Percentiles rank a stretch among this genome's conserved stretches.
Conservation (phyloP, 2,797 vertebrate genomes). For the Diplodus sargus region DNA sequence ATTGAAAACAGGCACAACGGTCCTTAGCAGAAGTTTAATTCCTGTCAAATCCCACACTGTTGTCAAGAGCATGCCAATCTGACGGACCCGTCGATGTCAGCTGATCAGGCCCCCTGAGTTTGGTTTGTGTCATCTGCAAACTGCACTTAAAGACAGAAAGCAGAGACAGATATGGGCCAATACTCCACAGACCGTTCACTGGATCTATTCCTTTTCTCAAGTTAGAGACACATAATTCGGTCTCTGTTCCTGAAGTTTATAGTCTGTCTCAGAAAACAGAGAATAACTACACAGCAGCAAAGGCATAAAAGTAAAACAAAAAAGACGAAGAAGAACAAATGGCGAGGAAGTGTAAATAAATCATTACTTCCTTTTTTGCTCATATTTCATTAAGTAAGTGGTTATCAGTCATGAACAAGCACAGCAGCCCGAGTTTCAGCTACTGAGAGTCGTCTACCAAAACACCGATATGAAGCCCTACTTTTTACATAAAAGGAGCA, state of each 20-base stretch:
- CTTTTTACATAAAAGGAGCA: conserved; percentile 58
- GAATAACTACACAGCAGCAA: conserved; percentile 36
- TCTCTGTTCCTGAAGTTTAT: conserved; percentile 34
- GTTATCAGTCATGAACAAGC: conserved; percentile 63
- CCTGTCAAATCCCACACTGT: conserved; percentile 11
- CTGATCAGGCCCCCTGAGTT: conserved; percentile 25
- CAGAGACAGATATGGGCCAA: conserved; percentile 57
- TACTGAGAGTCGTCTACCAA: conserved; percentile 20
- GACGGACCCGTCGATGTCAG: conserved; percentile 17
- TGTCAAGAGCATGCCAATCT: conserved; percentile 12
- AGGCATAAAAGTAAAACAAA: conserved; percentile 5
- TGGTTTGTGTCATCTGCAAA: conserved; percentile 42
- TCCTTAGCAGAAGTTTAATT: neutral
- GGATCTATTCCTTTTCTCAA: conserved; percentile 35
- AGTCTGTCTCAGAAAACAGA: conserved; percentile 36
- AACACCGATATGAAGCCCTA: conserved; percentile 51
- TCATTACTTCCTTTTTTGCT: conserved; percentile 55
- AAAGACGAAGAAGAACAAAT: conserved; percentile 33
- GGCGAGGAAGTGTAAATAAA: conserved; percentile 66
- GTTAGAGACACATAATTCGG: conserved; percentile 25
- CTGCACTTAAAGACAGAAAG: conserved; percentile 39
- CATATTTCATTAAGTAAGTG: conserved; percentile 59
- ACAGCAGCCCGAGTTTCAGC: conserved; percentile 22
- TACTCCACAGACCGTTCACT: conserved; percentile 34
- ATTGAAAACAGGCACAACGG: neutral